Conservation (phyloP, 2,888 invertebrate species). For the Apotomis turbidana region DNA sequence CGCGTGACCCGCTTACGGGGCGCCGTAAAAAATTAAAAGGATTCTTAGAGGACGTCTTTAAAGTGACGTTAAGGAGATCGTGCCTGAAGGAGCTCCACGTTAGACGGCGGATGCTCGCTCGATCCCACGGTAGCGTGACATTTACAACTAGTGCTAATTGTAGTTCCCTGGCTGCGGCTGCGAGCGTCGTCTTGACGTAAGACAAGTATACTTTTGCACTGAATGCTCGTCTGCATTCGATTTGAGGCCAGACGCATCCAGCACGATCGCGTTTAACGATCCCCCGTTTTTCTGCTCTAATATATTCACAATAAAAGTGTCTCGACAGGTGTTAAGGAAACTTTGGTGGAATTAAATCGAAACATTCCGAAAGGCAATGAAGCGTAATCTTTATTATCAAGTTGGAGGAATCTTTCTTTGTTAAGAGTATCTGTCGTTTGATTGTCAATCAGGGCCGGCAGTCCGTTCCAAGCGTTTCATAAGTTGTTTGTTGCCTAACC, state of each 20-base stretch:
- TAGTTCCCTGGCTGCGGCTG: conserved; percentile 61
- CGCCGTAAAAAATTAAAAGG: conserved; percentile 33
- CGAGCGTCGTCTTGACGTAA: conserved; percentile 64
- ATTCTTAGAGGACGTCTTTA: conserved; percentile 47
- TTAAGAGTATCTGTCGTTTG: conserved; percentile 13
- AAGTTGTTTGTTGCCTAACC: conserved; percentile 66
- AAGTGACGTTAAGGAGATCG: conserved; percentile 47
- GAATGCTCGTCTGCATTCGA: conserved; percentile 73
- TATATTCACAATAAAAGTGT: conserved; percentile 1
- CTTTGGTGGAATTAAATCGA: conserved; percentile 33
- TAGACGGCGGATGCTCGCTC: conserved; percentile 32
- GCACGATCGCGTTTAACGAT: conserved; percentile 70
- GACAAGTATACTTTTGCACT: conserved; percentile 65
- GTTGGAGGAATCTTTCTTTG: conserved; percentile 1
- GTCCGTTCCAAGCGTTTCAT: conserved; percentile 52
- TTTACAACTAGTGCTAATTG: conserved; percentile 73
- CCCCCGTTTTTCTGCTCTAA: neutral
- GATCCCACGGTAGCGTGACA: conserved; percentile 69
- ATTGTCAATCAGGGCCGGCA: conserved; percentile 27
- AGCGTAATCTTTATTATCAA: conserved; percentile 29
- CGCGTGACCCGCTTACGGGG: conserved; percentile 46
- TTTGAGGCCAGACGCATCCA: conserved; percentile 73
- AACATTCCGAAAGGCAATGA: conserved; percentile 25
- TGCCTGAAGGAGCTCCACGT: conserved; percentile 45
- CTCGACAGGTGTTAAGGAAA: conserved; percentile 1